These are phyloP conservation scores for Speoplatyrhinus poulsoni DNA, from an alignment of 2,113 vertebrate species.

Conservation along the genomic window DNA sequence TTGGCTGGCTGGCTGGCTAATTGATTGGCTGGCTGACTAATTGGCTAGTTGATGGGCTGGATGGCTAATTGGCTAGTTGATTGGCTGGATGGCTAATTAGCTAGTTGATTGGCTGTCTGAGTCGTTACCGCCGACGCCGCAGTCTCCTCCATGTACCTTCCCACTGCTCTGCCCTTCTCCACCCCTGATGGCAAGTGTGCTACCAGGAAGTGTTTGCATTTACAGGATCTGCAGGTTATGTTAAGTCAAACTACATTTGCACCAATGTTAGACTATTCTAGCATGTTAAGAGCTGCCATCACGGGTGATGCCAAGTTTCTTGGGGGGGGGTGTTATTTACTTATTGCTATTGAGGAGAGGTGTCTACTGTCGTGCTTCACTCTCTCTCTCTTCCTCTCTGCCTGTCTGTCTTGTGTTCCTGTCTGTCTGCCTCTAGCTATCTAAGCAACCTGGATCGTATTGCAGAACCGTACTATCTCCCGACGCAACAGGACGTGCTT, in stretches of 20 bases:
- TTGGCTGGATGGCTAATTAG: not conserved
- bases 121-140: slow-evolving; percentile 36
- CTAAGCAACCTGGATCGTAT: slow-evolving; percentile 96
- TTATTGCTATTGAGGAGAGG: slow-evolving; percentile 29
- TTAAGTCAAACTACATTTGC: not conserved
- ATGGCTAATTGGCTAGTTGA: slow-evolving; percentile 27
- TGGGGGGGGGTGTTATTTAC: not conserved
- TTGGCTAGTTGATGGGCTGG: not conserved
- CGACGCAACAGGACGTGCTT: slow-evolving; percentile 97
- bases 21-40: not conserved
- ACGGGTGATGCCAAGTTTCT: slow-evolving; percentile 46
- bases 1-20: too few relatives aligned
- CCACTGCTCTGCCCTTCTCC: slow-evolving; percentile 41
- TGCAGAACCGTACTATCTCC: slow-evolving; percentile 90
- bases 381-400: slow-evolving; percentile 48
- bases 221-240: too few relatives aligned
- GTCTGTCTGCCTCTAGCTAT: slow-evolving; percentile 81
- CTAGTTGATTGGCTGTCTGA: slow-evolving; percentile 33
- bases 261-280: not conserved
- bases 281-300: slow-evolving; percentile 44
- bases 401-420: slow-evolving; percentile 42
- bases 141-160: slow-evolving; percentile 23
- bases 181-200: slow-evolving; percentile 58
- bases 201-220: not conserved
- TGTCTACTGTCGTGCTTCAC: slow-evolving; percentile 69